phyloP scores from a whole-genome alignment of 2,888 invertebrate species.

The Embidobia sp. region DNA sequence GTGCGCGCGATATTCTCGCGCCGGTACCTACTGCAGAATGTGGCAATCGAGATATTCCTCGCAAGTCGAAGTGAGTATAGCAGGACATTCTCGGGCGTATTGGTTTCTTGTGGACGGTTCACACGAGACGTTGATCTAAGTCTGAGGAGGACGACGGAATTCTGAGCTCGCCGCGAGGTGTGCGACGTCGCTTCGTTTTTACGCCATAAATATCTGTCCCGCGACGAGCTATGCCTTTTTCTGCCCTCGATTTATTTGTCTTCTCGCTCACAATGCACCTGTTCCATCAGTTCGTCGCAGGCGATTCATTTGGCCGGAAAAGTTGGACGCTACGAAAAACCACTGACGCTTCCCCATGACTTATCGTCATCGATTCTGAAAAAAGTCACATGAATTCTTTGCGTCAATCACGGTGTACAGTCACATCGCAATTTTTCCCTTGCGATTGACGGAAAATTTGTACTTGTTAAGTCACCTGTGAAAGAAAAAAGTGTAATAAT shows the following conservation, averaged over 20 bases:
- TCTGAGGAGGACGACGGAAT: conserved; percentile 70
- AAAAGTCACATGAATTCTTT: too few species aligned
- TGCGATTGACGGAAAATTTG: too few species aligned
- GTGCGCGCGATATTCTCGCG: conserved; percentile 99
- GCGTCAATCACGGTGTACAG: too few species aligned
- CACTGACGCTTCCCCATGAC: too few species aligned
- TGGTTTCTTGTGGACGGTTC: conserved; percentile 72
- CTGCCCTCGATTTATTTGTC: conserved; percentile 73
- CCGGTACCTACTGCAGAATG: conserved; percentile 97
- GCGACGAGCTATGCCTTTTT: conserved; percentile 75
- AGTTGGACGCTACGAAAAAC: too few species aligned
- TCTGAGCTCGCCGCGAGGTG: conserved; percentile 74
- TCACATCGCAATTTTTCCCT: too few species aligned
- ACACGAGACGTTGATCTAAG: conserved; percentile 73
- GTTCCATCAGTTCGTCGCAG: conserved; percentile 10
- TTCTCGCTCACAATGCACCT: conserved; percentile 48
- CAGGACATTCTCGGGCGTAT: conserved; percentile 65
- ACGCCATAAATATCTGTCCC: conserved; percentile 77
- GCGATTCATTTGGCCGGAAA: too few species aligned
- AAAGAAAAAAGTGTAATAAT: too few species aligned
- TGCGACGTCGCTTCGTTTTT: conserved; percentile 73
- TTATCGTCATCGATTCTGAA: too few species aligned
- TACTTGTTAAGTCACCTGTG: too few species aligned
- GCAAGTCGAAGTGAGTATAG: conserved; percentile 96
- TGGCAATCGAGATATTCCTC: conserved; percentile 98